Conservation (phyloP, 2,113 vertebrate species). For the Trematocara marginatum region DNA sequence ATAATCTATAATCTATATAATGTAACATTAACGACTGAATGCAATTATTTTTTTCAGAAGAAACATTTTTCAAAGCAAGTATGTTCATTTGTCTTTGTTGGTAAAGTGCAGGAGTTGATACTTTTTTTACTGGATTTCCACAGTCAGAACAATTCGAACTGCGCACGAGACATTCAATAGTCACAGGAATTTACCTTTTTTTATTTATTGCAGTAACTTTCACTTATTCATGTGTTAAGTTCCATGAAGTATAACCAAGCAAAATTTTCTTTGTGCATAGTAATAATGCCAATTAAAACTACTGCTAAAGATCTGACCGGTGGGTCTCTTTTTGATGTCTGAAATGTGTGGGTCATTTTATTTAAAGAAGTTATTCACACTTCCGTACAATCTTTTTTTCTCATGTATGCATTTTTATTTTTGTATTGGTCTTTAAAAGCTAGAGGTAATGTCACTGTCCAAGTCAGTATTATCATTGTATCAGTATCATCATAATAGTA, state of each 20-base stretch:
- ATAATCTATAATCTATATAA: background rate
- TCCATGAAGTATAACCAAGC: background rate
- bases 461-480: background rate
- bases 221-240: background rate
- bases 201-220: background rate
- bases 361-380: background rate
- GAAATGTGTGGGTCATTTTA: background rate
- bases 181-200: background rate
- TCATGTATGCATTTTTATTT: background rate
- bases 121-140: background rate
- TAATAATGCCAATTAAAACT: background rate
- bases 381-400: background rate
- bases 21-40: background rate
- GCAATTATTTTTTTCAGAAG: background rate
- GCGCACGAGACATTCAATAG: accelerated
- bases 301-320: background rate
- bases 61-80: background rate
- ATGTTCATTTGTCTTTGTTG: background rate
- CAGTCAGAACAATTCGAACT: accelerated
- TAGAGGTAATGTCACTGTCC: background rate
- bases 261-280: background rate
- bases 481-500: background rate
- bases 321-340: background rate
- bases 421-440: background rate
- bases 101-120: background rate